Evolutionary conservation across 2,797 vertebrate genomes (phyloP), one percentile per base, ranked within the genome.

Genomic region (Danio aesculapii): DNA sequence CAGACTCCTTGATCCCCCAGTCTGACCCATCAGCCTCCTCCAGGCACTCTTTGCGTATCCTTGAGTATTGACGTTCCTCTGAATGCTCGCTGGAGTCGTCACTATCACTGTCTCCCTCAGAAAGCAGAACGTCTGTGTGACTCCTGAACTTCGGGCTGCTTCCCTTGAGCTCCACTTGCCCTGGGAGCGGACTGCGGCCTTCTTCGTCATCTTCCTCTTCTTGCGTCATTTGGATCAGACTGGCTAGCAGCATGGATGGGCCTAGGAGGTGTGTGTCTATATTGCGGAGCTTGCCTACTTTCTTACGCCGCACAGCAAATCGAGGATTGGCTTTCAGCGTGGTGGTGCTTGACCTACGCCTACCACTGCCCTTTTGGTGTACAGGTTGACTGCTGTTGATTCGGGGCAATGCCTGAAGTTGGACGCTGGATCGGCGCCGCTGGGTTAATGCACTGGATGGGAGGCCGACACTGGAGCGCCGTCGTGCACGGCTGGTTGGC

Each of bases 281-380:
- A 47, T 86, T 85, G 8, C 86, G 87, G 0, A 93, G 79, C 46
- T 90, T 91, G 6, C 91, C 88, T 8, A 85, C 77, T 59, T 67
- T 53, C 74, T 82, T 92, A 5, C 85, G 88, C 8, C 90, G 88
- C 57, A 97, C 95, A 0, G 91, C 82, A 0, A 97, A 97, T 63
- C 94, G 90, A 0, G 97, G 96, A 90, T 95, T 97, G 86, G 92
- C 86, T 86, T 89, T 85, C 0, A 94, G 96, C 0, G 95, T 94
- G 0, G 92, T 94, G 43, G 96, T 97, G 90, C 96, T 97, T 83
- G 96, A 97, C 47, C 95, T 93, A 41, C 96, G 88, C 0, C 95
- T 93, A 1, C 73, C 43, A 1, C 81, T 87, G 0, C 12, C 75
- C 0, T n/a, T 44, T 66, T 87, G 30, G 3, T 30, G 87, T 0